Evolutionary conservation across 2,888 invertebrate species (phyloP).

Genomic region (Coelopa pilipes): DNA sequence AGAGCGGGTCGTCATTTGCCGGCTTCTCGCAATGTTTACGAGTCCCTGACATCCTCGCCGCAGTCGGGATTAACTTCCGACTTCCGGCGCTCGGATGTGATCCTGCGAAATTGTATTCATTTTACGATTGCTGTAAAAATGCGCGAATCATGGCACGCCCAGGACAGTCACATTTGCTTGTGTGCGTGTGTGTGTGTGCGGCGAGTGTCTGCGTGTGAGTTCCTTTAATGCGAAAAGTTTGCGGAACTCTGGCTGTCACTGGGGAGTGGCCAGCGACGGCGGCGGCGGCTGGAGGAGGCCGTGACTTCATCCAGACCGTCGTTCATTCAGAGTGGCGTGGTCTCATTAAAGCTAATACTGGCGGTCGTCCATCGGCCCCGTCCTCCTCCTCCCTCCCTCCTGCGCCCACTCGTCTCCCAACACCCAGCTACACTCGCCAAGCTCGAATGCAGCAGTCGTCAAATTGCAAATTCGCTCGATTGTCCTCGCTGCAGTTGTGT

Average conservation of each 20-base stretch:
- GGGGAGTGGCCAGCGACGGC: too few relatives aligned
- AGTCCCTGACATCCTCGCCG: neutral
- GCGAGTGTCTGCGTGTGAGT: neutral
- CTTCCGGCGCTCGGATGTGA: neutral
- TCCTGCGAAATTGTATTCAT: constrained; percentile 7
- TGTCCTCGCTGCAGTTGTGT: too few relatives aligned
- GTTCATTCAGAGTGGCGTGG: neutral
- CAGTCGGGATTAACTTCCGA: neutral
- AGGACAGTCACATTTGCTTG: neutral
- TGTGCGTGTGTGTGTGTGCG: neutral
- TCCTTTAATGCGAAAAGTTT: constrained; percentile 8
- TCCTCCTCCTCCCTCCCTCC: too few relatives aligned
- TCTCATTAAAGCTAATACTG: too few relatives aligned
- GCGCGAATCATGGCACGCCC: neutral
- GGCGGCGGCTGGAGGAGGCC: neutral
- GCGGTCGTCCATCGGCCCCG: too few relatives aligned
- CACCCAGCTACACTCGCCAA: too few relatives aligned
- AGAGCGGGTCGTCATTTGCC: neutral
- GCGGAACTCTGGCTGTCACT: too few relatives aligned
- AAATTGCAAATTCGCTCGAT: too few relatives aligned
- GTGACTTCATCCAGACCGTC: neutral
- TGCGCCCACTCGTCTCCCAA: too few relatives aligned
- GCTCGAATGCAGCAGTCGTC: too few relatives aligned
- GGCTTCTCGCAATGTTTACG: neutral
- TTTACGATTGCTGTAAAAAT: constrained; percentile 17